phyloP scores from a whole-genome alignment of 2,888 invertebrate species.

The Caenorhabditis afra region DNA sequence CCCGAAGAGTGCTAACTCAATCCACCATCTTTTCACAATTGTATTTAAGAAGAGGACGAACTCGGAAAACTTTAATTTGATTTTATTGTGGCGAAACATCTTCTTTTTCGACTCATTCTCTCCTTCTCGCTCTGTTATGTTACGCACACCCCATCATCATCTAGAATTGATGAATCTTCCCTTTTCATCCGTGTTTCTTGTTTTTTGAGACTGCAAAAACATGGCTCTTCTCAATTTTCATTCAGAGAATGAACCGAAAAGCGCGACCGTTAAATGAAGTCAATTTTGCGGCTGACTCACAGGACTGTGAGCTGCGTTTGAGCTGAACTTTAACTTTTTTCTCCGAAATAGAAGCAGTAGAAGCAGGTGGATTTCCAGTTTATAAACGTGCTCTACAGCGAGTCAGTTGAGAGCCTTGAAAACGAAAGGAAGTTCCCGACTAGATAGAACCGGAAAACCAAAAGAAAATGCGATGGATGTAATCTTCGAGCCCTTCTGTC shows the following conservation, averaged over 20 bases:
- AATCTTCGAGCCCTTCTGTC: slow-evolving; percentile 36
- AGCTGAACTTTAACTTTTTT: too few species aligned
- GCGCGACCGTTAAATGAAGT: background rate
- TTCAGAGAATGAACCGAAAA: too few species aligned
- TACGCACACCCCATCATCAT: slow-evolving; percentile 22
- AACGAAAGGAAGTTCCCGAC: too few species aligned
- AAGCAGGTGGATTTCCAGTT: background rate
- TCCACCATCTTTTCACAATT: slow-evolving; percentile 30
- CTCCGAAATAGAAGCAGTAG: background rate
- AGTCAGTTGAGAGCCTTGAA: too few species aligned
- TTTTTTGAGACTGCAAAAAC: slow-evolving; percentile 22
- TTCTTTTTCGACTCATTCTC: slow-evolving; percentile 10
- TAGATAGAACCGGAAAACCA: too few species aligned
- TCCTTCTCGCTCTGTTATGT: slow-evolving; percentile 2
- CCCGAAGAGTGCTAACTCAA: slow-evolving; percentile 52
- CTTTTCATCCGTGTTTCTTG: slow-evolving; percentile 14
- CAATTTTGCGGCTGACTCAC: slow-evolving; percentile 1
- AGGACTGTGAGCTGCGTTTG: background rate
- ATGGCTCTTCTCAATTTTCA: background rate
- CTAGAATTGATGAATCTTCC: slow-evolving; percentile 40
- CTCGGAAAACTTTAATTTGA: slow-evolving; percentile 48
- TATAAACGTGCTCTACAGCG: too few species aligned
- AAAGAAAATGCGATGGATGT: background rate
- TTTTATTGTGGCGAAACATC: slow-evolving; percentile 33
- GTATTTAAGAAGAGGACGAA: slow-evolving; percentile 40